Evolutionary conservation across 2,888 invertebrate species (phyloP).

Genomic region (Drymonia ruficornis): DNA sequence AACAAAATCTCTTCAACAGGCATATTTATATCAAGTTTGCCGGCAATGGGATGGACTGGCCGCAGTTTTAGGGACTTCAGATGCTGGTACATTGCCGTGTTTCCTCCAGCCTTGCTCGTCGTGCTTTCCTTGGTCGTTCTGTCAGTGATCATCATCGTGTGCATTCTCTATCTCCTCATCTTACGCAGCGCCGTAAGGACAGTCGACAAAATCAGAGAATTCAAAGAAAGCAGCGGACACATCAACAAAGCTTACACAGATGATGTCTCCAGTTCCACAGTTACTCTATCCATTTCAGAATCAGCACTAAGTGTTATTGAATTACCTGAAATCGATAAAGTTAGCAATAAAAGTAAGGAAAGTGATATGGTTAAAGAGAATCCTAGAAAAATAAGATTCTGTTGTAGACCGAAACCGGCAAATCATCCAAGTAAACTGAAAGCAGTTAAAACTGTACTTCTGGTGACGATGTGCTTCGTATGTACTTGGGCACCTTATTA

Average conservation of each 20-base stretch:
- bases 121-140: constrained; percentile 76
- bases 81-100: constrained; percentile 85
- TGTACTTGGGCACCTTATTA: constrained; percentile 86
- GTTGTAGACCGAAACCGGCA: constrained; percentile 15
- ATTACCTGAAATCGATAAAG: constrained; percentile 25
- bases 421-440: constrained; percentile 78
- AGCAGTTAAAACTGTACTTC: constrained; percentile 84
- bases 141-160: constrained; percentile 66
- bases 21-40: constrained; percentile 56
- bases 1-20: constrained; percentile 35
- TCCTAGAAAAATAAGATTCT: constrained; percentile 2
- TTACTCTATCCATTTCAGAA: constrained; percentile 43
- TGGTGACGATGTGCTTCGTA: constrained; percentile 83
- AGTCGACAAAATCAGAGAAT: constrained; percentile 74
- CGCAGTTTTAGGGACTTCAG: constrained; percentile 76
- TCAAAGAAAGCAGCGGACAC: constrained; percentile 49
- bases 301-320: constrained; percentile 21
- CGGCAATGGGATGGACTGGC: constrained; percentile 69
- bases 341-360: neutral
- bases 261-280: constrained; percentile 41
- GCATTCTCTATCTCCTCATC: constrained; percentile 81
- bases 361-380: neutral
- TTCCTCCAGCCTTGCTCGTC: constrained; percentile 78
- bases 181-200: constrained; percentile 81
- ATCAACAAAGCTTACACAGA: constrained; percentile 58